Conservation (phyloP, 2,888 invertebrate genomes). For the Therioaphis trifolii region DNA sequence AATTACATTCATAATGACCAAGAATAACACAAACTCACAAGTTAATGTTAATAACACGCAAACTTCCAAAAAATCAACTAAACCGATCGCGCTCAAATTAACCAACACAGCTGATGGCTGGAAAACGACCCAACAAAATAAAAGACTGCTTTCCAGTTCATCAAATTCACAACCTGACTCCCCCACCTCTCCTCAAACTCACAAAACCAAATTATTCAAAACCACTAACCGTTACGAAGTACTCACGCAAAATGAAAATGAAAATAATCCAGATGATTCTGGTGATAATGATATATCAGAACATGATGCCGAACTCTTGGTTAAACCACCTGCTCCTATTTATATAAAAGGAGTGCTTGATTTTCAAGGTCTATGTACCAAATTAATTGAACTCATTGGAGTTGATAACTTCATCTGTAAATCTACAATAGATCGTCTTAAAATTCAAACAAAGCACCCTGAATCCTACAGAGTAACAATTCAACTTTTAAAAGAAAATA, state of each 20-base stretch:
- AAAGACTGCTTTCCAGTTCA: constrained; percentile 1
- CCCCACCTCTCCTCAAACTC: constrained; percentile 9
- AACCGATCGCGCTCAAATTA: background rate
- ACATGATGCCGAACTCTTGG: background rate
- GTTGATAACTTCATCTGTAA: constrained; percentile 12
- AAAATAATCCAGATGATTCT: background rate
- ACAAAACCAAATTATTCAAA: constrained; percentile 9
- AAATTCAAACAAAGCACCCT: constrained; percentile 17
- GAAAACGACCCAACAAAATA: background rate
- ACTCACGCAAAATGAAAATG: constrained; percentile 8
- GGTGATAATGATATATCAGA: background rate
- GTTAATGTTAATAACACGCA: background rate
- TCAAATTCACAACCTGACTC: constrained; percentile 3
- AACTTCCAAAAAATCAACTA: background rate
- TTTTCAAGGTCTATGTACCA: background rate
- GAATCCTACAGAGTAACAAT: background rate
- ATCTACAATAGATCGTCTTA: background rate
- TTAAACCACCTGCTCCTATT: constrained; percentile 11
- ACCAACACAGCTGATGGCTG: constrained; percentile 10
- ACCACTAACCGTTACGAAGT: constrained; percentile 3
- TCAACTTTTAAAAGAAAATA: constrained; percentile 2
- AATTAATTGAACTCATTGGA: constrained; percentile 10
- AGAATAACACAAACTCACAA: constrained; percentile 6
- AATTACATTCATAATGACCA: constrained; percentile 2
- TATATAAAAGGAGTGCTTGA: constrained; percentile 17